phyloP scores from a whole-genome alignment of 2,888 invertebrate species.

The Heliconius ismenius region DNA sequence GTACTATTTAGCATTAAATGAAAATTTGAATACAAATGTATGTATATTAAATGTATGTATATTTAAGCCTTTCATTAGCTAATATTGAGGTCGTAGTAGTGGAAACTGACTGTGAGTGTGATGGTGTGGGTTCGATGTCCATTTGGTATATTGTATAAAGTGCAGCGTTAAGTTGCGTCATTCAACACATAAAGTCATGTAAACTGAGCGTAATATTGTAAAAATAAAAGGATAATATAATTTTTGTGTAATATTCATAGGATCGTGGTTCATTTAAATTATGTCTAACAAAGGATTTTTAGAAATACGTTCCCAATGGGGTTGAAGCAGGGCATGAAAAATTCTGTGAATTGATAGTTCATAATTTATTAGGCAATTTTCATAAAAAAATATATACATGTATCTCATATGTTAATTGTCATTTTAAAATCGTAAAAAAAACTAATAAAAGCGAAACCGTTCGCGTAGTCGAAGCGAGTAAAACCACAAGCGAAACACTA shows the following conservation, averaged over 20 bases:
- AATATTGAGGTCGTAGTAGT: slow-evolving; percentile 14
- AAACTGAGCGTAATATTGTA: too few species aligned
- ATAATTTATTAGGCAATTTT: not conserved
- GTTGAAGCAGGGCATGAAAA: not conserved
- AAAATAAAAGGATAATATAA: too few species aligned
- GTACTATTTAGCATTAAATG: too few species aligned
- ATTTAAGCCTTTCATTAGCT: slow-evolving; percentile 9
- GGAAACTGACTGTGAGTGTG: not conserved
- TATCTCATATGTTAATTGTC: too few species aligned
- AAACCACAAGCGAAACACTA: not conserved
- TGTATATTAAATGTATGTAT: slow-evolving; percentile 12
- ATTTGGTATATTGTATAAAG: too few species aligned
- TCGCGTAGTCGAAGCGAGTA: too few species aligned
- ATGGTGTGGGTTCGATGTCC: not conserved
- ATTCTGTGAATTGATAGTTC: not conserved
- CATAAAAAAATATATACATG: not conserved
- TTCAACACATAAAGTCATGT: too few species aligned
- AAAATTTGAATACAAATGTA: slow-evolving; percentile 19
- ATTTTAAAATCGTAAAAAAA: too few species aligned
- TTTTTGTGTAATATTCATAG: not conserved
- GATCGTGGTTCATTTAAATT: not conserved
- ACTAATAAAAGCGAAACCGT: too few species aligned
- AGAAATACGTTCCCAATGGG: not conserved
- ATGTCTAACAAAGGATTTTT: not conserved
- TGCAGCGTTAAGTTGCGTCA: too few species aligned